Evolutionary conservation across 2,113 vertebrate species (phyloP).

Genomic region (Motacilla tschutschensis): DNA sequence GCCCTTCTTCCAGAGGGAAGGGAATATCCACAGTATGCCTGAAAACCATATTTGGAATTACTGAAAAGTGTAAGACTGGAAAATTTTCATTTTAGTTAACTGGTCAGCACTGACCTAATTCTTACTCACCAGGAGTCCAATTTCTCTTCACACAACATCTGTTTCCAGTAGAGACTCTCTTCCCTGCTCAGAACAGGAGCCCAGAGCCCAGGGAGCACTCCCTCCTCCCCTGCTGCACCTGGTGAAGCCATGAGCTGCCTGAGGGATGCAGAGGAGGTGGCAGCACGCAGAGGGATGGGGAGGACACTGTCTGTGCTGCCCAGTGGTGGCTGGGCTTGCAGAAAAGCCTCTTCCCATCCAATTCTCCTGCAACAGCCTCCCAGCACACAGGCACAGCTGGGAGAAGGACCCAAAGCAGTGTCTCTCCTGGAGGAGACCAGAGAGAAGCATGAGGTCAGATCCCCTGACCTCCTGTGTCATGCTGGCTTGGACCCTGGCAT

Average conservation of each 20-base stretch:
- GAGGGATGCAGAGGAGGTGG: background rate
- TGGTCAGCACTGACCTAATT: background rate
- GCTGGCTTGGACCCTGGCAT: background rate
- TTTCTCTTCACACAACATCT: background rate
- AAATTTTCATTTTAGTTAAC: conserved; percentile 15
- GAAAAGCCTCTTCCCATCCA: background rate
- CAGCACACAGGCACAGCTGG: background rate
- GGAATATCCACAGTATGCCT: background rate
- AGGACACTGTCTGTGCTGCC: background rate
- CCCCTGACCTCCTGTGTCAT: background rate
- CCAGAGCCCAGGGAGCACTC: background rate
- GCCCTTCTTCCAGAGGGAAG: background rate
- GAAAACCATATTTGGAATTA: background rate
- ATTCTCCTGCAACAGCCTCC: background rate
- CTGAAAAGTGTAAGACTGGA: conserved; percentile 25
- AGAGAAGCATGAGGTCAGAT: background rate
- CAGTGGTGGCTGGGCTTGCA: background rate
- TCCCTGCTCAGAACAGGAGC: background rate
- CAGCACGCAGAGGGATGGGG: rapidly evolving
- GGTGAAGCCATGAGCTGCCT: rapidly evolving
- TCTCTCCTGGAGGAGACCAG: background rate
- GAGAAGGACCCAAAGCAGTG: background rate
- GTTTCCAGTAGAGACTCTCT: background rate
- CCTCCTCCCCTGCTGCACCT: background rate
- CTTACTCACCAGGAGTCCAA: background rate